These are phyloP conservation scores for Bucorvus abyssinicus DNA, from an alignment of 2,797 vertebrate genomes.

Conservation along the genomic window DNA sequence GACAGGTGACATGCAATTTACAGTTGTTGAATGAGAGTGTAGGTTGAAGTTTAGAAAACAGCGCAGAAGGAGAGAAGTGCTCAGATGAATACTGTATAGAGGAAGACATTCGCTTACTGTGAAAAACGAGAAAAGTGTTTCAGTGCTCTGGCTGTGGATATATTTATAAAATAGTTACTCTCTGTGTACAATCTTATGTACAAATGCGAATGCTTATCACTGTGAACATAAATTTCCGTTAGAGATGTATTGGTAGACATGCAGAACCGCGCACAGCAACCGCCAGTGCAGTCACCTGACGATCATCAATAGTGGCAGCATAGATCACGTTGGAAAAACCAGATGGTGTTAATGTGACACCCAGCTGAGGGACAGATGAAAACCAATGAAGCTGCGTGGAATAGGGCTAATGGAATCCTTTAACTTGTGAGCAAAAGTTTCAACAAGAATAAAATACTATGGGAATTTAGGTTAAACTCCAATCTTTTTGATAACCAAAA, in stretches of 20 bases:
- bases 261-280: background rate
- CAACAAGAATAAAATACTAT: background rate
- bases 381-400: background rate
- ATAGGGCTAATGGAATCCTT: background rate
- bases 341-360: background rate
- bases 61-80: background rate
- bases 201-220: background rate
- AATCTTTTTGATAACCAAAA: background rate
- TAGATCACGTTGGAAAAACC: background rate
- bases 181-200: background rate
- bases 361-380: background rate
- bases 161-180: background rate
- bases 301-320: background rate
- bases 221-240: background rate
- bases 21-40: background rate
- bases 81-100: background rate
- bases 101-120: background rate
- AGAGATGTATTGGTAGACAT: background rate
- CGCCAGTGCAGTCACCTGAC: background rate
- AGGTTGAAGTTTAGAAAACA: background rate
- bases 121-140: background rate
- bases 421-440: background rate
- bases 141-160: background rate
- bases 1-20: background rate
- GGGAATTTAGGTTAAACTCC: background rate